Conservation (phyloP, 2,113 vertebrate species). For the Phrynosoma platyrhinos region DNA sequence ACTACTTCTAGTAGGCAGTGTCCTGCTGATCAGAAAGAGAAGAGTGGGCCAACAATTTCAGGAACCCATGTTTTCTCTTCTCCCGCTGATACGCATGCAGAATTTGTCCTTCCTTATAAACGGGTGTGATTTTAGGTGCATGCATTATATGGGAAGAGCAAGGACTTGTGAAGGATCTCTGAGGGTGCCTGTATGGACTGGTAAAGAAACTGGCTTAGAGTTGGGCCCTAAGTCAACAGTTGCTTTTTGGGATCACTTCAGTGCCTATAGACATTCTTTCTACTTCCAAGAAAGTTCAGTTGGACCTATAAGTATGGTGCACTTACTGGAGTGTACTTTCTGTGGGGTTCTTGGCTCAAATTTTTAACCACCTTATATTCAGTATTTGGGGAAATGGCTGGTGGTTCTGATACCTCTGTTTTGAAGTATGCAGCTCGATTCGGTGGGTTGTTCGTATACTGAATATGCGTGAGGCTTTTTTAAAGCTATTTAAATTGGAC, state of each 20-base stretch:
- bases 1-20: background rate
- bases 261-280: conserved; percentile 24
- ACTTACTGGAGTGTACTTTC: background rate
- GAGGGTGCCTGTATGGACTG: conserved; percentile 50
- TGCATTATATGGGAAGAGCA: conserved; percentile 55
- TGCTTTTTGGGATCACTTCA: conserved; percentile 39
- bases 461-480: background rate
- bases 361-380: background rate
- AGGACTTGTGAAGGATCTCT: conserved; percentile 46
- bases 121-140: conserved; percentile 47
- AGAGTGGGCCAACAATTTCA: conserved; percentile 39
- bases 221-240: conserved; percentile 29
- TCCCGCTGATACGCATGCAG: conserved; percentile 62
- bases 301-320: background rate
- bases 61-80: conserved; percentile 44
- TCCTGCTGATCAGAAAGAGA: conserved; percentile 14
- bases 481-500: background rate
- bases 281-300: background rate
- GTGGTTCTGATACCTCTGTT: background rate
- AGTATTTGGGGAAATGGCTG: background rate
- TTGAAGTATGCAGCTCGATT: background rate
- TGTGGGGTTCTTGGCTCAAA: background rate
- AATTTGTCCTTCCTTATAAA: conserved; percentile 62
- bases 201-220: conserved; percentile 31
- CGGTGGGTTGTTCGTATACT: background rate